These are phyloP conservation scores for Axea sp. DNA, from an alignment of 2,888 invertebrate genomes.

Conservation along the genomic window DNA sequence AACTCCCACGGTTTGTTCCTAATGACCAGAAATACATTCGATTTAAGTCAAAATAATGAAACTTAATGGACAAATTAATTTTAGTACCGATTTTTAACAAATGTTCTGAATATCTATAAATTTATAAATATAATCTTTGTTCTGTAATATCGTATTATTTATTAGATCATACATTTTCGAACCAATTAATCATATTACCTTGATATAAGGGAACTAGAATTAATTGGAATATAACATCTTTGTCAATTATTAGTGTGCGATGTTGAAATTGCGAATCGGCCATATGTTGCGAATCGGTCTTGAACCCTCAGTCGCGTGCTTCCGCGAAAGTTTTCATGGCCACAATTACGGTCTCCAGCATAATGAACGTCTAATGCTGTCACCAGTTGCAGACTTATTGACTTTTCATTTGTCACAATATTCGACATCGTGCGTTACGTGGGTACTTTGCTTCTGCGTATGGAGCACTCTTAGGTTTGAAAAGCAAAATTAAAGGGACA, in stretches of 20 bases:
- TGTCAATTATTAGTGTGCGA: constrained; percentile 23
- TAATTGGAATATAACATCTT: constrained; percentile 30
- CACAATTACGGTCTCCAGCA: constrained; percentile 74
- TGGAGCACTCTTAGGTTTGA: constrained; percentile 14
- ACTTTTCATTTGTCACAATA: constrained; percentile 70
- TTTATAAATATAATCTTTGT: too few species aligned
- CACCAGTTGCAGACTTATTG: constrained; percentile 74
- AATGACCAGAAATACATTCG: too few species aligned
- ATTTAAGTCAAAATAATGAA: too few species aligned
- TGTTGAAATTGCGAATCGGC: constrained; percentile 60
- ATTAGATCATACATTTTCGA: too few species aligned
- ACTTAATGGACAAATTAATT: too few species aligned
- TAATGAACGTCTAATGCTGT: constrained; percentile 78
- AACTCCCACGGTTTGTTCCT: too few species aligned
- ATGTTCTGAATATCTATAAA: too few species aligned
- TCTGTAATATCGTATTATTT: too few species aligned
- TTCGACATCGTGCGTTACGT: constrained; percentile 43
- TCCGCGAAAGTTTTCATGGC: constrained; percentile 73
- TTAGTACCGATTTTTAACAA: too few species aligned
- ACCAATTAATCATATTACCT: too few species aligned
- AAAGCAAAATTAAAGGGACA: constrained; percentile 24
- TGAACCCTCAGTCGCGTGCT: constrained; percentile 75
- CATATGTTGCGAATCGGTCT: constrained; percentile 68
- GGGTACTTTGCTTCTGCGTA: constrained; percentile 47
- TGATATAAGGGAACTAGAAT: too few species aligned